A percentile compares a stretch with the other conserved stretches of the same genome.
phyloP scores from a whole-genome alignment of 1,140 invertebrate genomes.

The Nasonia giraulti region DNA sequence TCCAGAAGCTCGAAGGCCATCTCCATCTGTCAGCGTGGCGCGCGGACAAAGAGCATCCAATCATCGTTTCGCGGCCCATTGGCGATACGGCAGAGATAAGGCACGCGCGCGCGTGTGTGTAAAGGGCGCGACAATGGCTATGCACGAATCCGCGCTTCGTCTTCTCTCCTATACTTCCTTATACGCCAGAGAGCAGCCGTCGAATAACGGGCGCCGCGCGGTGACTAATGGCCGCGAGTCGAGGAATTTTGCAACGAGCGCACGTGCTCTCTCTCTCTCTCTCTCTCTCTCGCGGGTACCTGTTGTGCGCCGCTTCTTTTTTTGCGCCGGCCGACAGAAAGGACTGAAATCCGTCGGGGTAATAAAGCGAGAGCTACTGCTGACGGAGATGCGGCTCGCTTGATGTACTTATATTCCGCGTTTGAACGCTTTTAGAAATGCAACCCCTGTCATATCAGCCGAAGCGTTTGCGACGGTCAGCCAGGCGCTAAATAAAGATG shows the following conservation, averaged over 20 bases:
- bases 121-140: not conserved
- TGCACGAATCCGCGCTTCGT: not conserved
- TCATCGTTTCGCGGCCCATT: not conserved
- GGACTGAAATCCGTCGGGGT: no score
- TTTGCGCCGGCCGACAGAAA: not conserved
- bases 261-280: not conserved
- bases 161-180: constrained; percentile 31
- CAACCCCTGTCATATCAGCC: no score
- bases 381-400: no score
- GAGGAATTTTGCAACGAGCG: constrained; percentile 54
- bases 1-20: no score
- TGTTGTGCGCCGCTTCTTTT: not conserved
- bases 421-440: no score
- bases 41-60: no score
- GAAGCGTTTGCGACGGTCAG: no score
- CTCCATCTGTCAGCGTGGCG: no score
- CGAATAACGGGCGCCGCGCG: constrained; percentile 44
- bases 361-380: no score
- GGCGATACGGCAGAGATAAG: not conserved
- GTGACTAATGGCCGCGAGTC: constrained; percentile 50
- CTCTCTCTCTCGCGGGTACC: not conserved
- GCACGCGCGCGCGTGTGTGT: not conserved
- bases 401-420: no score
- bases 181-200: not conserved
- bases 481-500: no score